Base-by-base conservation (phyloP, 2,888 invertebrate species). In the Meganola albula region DNA sequence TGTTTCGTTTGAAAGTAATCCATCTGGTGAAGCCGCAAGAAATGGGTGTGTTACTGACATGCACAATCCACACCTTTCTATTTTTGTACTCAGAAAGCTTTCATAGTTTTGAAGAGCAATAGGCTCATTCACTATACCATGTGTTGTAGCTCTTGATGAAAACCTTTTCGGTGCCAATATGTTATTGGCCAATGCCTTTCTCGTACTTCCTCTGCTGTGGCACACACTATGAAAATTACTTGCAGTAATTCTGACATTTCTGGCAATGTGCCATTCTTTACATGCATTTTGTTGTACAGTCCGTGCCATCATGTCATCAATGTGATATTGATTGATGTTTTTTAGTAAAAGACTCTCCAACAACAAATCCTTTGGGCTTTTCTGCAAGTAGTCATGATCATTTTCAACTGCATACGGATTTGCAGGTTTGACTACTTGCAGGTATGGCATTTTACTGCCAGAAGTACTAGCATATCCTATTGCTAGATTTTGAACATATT, bases 11-110 rank as follows among this genome's bases (percentile, higher is more conserved):
- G 40, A 40, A 2, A 39, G 10, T 12, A 48, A 13, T 1, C 48
- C 44, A 43, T 48, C 48, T n/a, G 48, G 48, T 13, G 49, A 38
- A 11, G 44, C 44, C 16, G 24, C 44, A 7, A 48, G 22, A 22
- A 31, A 43, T 5, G 36, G 48, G 10, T 11, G 23, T 13, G 39
- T 16, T 10, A 22, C 6, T 7, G 24, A 34, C 5, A 48, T 39
- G 11, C 21, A 28, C 5, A 44, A 2, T 8, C 38, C 44, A 40
- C 44, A 32, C 10, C n/a, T 2, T n/a, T 23, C 10, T 12, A 27
- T 10, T 3, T 11, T 8, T 11, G 24, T 2, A 6, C 10, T 6
- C 7, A 12, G n/a, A 10, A 24, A 3, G 7, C 2, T 9, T 1
- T 4, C 7, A 18, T 27, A 33, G 10, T 27, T n/a, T 2, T 8